Evolutionary conservation across 2,888 invertebrate species (phyloP).

Genomic region (Congeria kusceri): DNA sequence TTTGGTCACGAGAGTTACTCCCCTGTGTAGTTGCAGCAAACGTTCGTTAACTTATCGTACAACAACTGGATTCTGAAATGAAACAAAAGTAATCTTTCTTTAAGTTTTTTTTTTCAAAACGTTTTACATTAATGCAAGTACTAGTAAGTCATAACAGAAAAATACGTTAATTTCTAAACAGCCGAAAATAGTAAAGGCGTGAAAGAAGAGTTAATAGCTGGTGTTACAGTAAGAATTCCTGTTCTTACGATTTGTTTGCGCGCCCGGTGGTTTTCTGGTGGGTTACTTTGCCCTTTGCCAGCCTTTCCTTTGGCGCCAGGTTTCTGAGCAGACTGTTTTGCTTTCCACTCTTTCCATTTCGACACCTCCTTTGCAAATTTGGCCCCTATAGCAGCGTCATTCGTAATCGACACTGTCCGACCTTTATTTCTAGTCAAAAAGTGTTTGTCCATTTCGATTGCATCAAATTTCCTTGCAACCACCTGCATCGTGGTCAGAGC

Average conservation of each 20-base stretch:
- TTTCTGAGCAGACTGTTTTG: conserved; percentile 40
- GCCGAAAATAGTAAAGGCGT: too few species aligned
- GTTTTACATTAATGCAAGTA: too few species aligned
- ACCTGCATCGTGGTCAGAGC: conserved; percentile 60
- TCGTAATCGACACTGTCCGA: conserved; percentile 51
- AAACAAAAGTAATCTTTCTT: not conserved
- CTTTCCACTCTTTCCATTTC: conserved; percentile 61
- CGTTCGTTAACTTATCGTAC: conserved; percentile 22
- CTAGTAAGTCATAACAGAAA: too few species aligned
- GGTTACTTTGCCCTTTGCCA: conserved; percentile 7
- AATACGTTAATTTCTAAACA: too few species aligned
- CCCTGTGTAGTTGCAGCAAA: too few species aligned
- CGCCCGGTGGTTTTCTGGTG: conserved; percentile 12
- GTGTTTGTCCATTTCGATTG: conserved; percentile 66
- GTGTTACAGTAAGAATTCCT: too few species aligned
- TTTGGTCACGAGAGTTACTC: too few species aligned
- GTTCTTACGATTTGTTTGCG: too few species aligned
- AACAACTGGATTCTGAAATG: conserved; percentile 32
- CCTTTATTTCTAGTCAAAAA: conserved; percentile 59
- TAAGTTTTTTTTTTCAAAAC: not conserved
- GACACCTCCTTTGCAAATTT: conserved; percentile 49
- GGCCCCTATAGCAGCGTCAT: conserved; percentile 48
- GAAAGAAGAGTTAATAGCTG: too few species aligned
- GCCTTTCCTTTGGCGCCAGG: not conserved
- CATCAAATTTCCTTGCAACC: conserved; percentile 56